These are phyloP conservation scores for Habrosyne pyritoides DNA, from an alignment of 2,888 invertebrate genomes.

Conservation along the genomic window DNA sequence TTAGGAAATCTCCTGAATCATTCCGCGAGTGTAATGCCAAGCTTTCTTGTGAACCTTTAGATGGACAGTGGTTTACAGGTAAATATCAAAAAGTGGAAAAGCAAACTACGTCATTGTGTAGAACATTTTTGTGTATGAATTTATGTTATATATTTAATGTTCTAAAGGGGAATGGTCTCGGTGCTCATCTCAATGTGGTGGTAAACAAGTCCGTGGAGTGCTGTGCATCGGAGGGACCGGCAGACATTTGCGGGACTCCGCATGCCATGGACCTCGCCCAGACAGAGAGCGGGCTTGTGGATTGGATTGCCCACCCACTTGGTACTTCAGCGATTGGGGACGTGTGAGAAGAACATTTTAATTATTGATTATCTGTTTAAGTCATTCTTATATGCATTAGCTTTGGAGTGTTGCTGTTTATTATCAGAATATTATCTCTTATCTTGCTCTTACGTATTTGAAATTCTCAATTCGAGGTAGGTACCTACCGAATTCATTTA, in stretches of 20 bases:
- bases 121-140: no score
- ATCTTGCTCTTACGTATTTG: not conserved
- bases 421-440: not conserved
- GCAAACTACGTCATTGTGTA: no score
- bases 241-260: conserved; percentile 82
- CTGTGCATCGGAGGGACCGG: conserved; percentile 84
- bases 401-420: not conserved
- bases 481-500: no score
- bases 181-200: conserved; percentile 80
- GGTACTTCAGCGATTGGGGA: conserved; percentile 91
- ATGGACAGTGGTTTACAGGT: conserved; percentile 93
- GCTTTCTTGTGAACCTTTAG: conserved; percentile 85
- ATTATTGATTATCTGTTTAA: not conserved
- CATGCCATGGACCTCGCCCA: conserved; percentile 86
- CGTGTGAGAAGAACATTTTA: conserved; percentile 74
- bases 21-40: conserved; percentile 86
- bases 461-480: not conserved
- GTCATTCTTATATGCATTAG: not conserved
- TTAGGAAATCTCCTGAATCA: conserved; percentile 82
- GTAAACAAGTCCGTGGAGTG: conserved; percentile 87
- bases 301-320: conserved; percentile 84
- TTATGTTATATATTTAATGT: conserved; percentile 6
- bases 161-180: conserved; percentile 73
- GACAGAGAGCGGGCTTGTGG: conserved; percentile 86
- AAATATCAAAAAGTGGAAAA: conserved; percentile 17